phyloP scores from a whole-genome alignment of 2,113 vertebrate genomes.

The Zosterops hypoxanthus region DNA sequence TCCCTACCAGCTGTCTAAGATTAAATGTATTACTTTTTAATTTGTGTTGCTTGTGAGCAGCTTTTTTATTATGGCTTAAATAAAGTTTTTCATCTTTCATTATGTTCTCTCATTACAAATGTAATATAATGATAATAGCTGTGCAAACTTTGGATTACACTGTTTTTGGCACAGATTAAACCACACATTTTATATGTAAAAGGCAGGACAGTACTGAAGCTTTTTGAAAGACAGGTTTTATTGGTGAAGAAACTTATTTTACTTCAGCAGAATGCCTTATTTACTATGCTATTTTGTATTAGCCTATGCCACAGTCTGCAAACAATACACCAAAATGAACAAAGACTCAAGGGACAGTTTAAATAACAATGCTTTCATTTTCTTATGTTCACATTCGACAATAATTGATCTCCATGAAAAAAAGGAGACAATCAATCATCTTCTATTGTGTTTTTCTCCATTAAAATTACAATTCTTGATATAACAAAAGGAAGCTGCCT shows the following conservation, averaged over 20 bases:
- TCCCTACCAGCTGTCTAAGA: conserved; percentile 73
- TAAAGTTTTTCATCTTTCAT: conserved; percentile 77
- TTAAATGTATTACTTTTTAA: conserved; percentile 75
- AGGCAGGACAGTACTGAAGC: not conserved
- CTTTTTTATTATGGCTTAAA: conserved; percentile 75
- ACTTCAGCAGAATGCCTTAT: conserved; percentile 58
- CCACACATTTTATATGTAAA: conserved; percentile 60
- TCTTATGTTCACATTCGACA: conserved; percentile 42
- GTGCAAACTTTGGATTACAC: conserved; percentile 67
- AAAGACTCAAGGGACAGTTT: conserved; percentile 67
- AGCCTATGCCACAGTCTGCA: conserved; percentile 17
- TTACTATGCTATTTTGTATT: conserved; percentile 63
- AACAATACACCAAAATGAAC: conserved; percentile 69
- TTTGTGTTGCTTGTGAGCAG: conserved; percentile 70
- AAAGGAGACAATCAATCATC: conserved; percentile 75
- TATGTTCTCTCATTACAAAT: conserved; percentile 74
- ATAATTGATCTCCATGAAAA: conserved; percentile 77
- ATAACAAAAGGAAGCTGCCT: conserved; percentile 67
- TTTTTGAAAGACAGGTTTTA: conserved; percentile 61
- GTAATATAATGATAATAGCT: conserved; percentile 76
- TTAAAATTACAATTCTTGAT: conserved; percentile 70
- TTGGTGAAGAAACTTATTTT: conserved; percentile 60
- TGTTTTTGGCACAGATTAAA: conserved; percentile 72
- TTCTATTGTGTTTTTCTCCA: conserved; percentile 64
- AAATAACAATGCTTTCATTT: conserved; percentile 65